Percentiles rank a stretch among this genome's conserved stretches.
Conservation (phyloP, 1,140 invertebrate genomes). For the Holcopasites calliopsidis region DNA sequence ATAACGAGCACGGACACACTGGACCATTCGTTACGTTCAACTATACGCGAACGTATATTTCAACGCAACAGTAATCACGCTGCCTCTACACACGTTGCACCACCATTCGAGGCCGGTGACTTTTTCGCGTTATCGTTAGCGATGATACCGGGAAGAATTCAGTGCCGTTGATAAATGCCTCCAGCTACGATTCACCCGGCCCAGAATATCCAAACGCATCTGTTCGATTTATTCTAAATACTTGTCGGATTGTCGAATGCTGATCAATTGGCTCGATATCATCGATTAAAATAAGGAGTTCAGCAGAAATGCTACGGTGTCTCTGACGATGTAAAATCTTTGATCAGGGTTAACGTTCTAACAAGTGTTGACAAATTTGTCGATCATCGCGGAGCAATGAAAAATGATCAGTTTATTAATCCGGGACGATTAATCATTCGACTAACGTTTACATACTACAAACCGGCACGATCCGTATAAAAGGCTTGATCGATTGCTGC, state of each 20-base stretch:
- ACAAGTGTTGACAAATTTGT: not conserved
- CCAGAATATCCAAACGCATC: not conserved
- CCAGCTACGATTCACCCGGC: not conserved
- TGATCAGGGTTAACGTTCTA: too few species aligned
- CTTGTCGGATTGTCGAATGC: too few species aligned
- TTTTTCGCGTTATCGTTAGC: conserved; percentile 17
- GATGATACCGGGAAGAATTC: not conserved
- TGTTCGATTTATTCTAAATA: not conserved
- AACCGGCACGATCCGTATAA: not conserved
- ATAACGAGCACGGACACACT: conserved; percentile 57
- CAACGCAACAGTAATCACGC: conserved; percentile 53
- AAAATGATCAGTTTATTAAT: not conserved
- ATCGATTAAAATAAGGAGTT: too few species aligned
- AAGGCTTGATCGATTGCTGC: conserved; percentile 10
- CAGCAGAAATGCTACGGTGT: too few species aligned
- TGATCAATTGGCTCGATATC: not conserved
- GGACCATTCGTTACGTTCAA: conserved; percentile 59
- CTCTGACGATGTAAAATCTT: too few species aligned
- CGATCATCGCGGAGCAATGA: not conserved
- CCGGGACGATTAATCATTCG: not conserved
- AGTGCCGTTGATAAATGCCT: not conserved
- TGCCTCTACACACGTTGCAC: conserved; percentile 30
- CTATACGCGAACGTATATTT: conserved; percentile 61
- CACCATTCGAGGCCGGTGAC: conserved; percentile 18
- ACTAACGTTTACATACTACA: not conserved